Percentiles rank a stretch among this genome's conserved stretches.
phyloP scores from a whole-genome alignment of 2,113 vertebrate species.

The Burhinus bistriatus region DNA sequence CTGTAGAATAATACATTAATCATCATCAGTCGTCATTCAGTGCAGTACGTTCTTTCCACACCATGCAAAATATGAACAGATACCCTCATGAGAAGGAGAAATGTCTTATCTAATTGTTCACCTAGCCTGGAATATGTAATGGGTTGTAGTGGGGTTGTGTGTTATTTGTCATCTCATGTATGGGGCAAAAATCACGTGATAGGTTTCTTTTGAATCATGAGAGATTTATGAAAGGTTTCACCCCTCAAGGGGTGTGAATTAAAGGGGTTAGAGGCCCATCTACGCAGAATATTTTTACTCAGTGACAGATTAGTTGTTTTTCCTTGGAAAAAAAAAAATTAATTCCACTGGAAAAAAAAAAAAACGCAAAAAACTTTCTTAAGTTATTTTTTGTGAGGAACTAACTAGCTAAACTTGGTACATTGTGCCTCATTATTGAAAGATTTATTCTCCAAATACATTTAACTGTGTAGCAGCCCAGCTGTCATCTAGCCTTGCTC shows the following conservation, averaged over 20 bases:
- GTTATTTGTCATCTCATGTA: slow-evolving; percentile 66
- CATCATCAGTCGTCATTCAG: slow-evolving; percentile 73
- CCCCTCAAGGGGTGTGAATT: slow-evolving; percentile 51
- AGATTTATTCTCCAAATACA: background rate
- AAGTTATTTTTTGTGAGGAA: background rate
- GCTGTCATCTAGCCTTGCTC: background rate
- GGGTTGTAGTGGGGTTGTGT: slow-evolving; percentile 26
- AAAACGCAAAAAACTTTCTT: background rate
- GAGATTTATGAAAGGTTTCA: slow-evolving; percentile 67
- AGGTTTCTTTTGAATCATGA: slow-evolving; percentile 36
- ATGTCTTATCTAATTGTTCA: slow-evolving; percentile 67
- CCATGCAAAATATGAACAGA: slow-evolving; percentile 56
- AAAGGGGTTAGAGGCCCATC: slow-evolving; percentile 41
- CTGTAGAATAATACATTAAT: slow-evolving; percentile 72
- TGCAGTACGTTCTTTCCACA: slow-evolving; percentile 22
- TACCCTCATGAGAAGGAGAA: slow-evolving; percentile 62
- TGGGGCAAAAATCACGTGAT: slow-evolving; percentile 48
- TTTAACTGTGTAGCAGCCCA: background rate
- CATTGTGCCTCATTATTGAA: background rate
- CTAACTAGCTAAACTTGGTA: background rate
- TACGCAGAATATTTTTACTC: slow-evolving; percentile 44
- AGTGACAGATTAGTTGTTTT: slow-evolving; percentile 60
- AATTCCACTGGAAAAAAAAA: background rate
- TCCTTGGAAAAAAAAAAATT: background rate
- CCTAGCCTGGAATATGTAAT: slow-evolving; percentile 65